Conservation (phyloP, 2,797 vertebrate species). For the Pseudochromis fuscus region DNA sequence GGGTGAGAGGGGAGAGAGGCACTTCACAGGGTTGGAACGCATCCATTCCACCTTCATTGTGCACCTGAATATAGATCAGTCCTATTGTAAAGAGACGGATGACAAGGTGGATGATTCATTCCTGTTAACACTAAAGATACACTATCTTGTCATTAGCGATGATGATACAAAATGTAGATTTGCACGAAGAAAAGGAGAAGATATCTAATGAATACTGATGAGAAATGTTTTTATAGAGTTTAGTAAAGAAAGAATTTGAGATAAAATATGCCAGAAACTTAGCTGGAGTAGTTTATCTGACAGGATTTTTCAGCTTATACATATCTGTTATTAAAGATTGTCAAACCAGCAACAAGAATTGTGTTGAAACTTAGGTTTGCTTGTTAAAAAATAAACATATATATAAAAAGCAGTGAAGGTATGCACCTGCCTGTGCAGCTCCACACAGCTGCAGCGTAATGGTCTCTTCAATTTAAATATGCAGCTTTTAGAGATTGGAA, state of each 20-base stretch:
- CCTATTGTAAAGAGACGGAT: not conserved
- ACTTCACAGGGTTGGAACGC: constrained; percentile 40
- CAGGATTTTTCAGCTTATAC: not conserved
- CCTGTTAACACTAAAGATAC: constrained; percentile 14
- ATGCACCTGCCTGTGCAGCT: not conserved
- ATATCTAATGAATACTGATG: not conserved
- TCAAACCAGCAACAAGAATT: not conserved
- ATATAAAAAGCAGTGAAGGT: not conserved
- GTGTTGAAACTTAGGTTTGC: constrained; percentile 1
- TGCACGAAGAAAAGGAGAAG: not conserved
- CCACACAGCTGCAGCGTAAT: not conserved
- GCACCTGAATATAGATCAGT: constrained; percentile 12
- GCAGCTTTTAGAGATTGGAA: constrained; percentile 12
- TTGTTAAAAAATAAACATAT: not conserved
- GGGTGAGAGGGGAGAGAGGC: constrained; percentile 39
- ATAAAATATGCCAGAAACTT: constrained; percentile 27
- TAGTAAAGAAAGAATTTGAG: constrained; percentile 48
- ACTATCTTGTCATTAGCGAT: not conserved
- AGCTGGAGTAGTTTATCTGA: constrained; percentile 26
- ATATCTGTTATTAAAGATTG: constrained; percentile 1
- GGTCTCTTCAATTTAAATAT: constrained; percentile 5
- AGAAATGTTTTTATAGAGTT: constrained; percentile 22
- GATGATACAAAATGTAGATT: not conserved
- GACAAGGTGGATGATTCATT: constrained; percentile 7
- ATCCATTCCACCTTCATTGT: constrained; percentile 26